These are phyloP conservation scores for Himalopsyche phryganea DNA, from an alignment of 1,140 invertebrate species.

Conservation along the genomic window DNA sequence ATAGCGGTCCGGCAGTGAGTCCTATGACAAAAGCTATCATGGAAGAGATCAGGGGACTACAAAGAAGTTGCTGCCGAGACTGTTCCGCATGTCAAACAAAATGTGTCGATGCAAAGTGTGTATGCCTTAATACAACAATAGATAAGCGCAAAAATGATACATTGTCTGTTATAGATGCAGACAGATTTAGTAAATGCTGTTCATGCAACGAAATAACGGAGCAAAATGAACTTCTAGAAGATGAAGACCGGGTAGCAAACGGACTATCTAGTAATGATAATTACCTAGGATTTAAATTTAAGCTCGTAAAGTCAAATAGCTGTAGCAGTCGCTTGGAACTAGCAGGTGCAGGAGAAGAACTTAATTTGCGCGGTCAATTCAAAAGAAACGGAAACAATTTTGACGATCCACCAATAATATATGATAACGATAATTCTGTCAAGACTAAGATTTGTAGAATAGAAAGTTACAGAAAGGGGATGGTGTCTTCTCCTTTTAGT, in stretches of 20 bases:
- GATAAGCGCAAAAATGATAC: conserved; percentile 16
- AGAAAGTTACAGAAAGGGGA: conserved; percentile 50
- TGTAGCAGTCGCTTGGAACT: conserved; percentile 78
- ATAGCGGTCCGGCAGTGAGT: conserved; percentile 59
- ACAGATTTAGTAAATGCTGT: conserved; percentile 31
- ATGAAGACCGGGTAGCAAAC: background rate
- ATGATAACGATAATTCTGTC: conserved; percentile 50
- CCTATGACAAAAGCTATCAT: conserved; percentile 64
- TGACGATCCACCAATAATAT: conserved; percentile 45
- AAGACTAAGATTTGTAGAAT: conserved; percentile 52
- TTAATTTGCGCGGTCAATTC: conserved; percentile 41
- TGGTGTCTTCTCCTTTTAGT: conserved; percentile 43
- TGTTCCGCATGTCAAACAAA: conserved; percentile 51
- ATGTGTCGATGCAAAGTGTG: conserved; percentile 49
- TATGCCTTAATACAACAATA: conserved; percentile 40
- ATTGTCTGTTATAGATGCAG: conserved; percentile 19
- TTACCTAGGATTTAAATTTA: conserved; percentile 66
- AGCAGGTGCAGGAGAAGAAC: conserved; percentile 58
- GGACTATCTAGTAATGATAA: conserved; percentile 36
- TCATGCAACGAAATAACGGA: conserved; percentile 32
- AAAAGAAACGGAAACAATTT: conserved; percentile 39
- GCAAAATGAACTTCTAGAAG: conserved; percentile 21
- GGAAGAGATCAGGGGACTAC: conserved; percentile 59
- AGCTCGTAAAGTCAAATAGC: conserved; percentile 77
- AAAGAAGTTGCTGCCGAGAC: conserved; percentile 53